Percentiles rank a stretch among this genome's conserved stretches.
phyloP scores from a whole-genome alignment of 2,113 vertebrate species.

The Hippocampus mohnikei region DNA sequence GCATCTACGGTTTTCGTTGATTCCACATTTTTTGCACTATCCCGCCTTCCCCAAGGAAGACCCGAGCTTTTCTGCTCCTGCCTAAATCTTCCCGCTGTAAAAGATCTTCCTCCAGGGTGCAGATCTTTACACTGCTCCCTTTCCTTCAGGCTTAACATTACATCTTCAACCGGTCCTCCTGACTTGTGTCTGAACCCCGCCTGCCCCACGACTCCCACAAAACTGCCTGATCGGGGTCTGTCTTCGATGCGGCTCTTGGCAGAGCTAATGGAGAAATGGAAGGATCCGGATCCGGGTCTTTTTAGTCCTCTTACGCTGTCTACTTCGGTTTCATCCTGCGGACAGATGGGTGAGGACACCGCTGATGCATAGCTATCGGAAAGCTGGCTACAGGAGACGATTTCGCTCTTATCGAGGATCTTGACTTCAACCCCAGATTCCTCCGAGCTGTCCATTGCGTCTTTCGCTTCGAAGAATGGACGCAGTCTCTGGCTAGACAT shows the following conservation, averaged over 20 bases:
- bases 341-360: conserved; percentile 18
- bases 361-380: neutral
- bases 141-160: conserved; percentile 41
- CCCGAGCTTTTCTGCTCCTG: conserved; percentile 28
- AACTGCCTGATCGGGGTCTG: conserved; percentile 69
- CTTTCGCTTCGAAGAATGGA: conserved; percentile 34
- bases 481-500: conserved; percentile 26
- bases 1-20: conserved; percentile 22
- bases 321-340: conserved; percentile 31
- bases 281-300: conserved; percentile 64
- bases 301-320: conserved; percentile 37
- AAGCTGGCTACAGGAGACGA: conserved; percentile 2
- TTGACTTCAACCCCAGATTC: conserved; percentile 18
- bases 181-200: conserved; percentile 35
- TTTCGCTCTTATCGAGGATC: conserved; percentile 32
- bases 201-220: conserved; percentile 64
- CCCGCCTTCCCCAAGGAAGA: conserved; percentile 30
- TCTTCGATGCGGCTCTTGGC: conserved; percentile 59
- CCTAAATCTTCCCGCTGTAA: conserved; percentile 17
- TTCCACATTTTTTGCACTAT: conserved; percentile 38
- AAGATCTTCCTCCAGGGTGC: conserved; percentile 16
- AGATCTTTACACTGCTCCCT: conserved; percentile 41
- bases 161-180: conserved; percentile 44
- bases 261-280: conserved; percentile 73
- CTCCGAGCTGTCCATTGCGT: conserved; percentile 6